Evolutionary conservation across 2,888 invertebrate genomes (phyloP), one percentile per base, ranked within the genome.

Genomic region (Sialis fuliginosa): DNA sequence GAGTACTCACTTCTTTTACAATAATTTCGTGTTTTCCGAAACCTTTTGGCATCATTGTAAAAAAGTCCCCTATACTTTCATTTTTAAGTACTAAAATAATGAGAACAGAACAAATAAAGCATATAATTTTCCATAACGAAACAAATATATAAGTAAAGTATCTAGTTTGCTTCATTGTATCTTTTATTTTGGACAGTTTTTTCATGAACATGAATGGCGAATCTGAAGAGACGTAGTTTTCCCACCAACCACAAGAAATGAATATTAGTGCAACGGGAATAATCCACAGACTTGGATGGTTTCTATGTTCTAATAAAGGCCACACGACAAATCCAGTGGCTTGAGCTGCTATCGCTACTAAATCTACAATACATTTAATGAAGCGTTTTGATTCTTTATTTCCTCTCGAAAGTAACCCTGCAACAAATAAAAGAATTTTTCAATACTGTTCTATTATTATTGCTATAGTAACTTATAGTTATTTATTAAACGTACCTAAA

Each of bases 231-330:
- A 93, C 88, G 61, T 89, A 97, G 65, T 97, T 97, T 65, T 97
- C 96, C 97, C 97, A 97, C 92, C 95, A 96, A 30, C 90, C 89
- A 37, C 89, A 74, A 1, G 96, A 96, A 52, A 91, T 83, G 56
- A 92, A 75, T 47, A 91, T 64, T 35, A 91, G 75, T 1, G 91
- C 75, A 0, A 89, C 69, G 1, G 95, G 92, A 54, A 96, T 86
- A 41, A 90, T 70, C 87, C 87, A 90, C 37, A 89, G 64, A 45
- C 79, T 76, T 0, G 80, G 77, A 47, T 34, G 37, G 13, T 42
- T 42, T 51, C 79, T 77, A 52, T 78, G 79, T 60, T 87, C 81
- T 50, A 85, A 68, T 47, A 88, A 65, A n/a, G 92, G 91, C 89
- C 91, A 93, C 10, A 91, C 81, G 49, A 93, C 80, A 55, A 93